Evolutionary conservation across 1,140 invertebrate genomes (phyloP).

Genomic region (Homalodisca vitripennis): DNA sequence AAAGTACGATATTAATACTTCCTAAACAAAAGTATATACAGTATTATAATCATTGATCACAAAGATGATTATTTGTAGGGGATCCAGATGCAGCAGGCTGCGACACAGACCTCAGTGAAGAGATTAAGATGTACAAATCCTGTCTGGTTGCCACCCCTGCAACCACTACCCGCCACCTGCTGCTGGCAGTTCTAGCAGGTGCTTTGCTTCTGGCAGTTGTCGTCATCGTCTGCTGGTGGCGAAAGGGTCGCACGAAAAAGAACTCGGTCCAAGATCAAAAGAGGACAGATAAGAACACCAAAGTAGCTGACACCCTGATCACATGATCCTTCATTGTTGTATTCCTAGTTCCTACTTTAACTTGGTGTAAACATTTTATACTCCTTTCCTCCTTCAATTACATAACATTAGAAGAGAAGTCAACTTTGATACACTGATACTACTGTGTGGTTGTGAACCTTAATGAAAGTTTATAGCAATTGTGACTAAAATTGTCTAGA

Average conservation of each 20-base stretch:
- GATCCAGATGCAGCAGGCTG: neutral
- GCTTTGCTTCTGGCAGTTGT: neutral
- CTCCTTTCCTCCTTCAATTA: neutral
- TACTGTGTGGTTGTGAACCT: neutral
- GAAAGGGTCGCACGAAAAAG: slow-evolving; percentile 26
- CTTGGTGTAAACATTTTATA: neutral
- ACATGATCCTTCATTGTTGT: slow-evolving; percentile 10
- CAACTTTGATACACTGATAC: too few species aligned
- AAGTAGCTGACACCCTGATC: slow-evolving; percentile 13
- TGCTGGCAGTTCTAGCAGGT: neutral
- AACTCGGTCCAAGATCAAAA: slow-evolving; percentile 20
- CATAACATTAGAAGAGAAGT: neutral
- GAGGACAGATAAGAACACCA: neutral
- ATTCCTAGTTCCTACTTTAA: neutral
- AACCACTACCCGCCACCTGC: neutral
- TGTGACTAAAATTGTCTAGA: neutral
- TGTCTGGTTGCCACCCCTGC: slow-evolving; percentile 3
- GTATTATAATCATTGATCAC: too few species aligned
- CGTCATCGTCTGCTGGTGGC: slow-evolving; percentile 10
- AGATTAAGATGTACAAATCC: neutral
- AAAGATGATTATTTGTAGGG: too few species aligned
- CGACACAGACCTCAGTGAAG: neutral
- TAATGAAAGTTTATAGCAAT: neutral
- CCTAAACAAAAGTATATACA: too few species aligned
- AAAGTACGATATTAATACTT: too few species aligned